These are phyloP conservation scores for Maniola hyperantus DNA, from an alignment of 2,888 invertebrate genomes.

Conservation along the genomic window DNA sequence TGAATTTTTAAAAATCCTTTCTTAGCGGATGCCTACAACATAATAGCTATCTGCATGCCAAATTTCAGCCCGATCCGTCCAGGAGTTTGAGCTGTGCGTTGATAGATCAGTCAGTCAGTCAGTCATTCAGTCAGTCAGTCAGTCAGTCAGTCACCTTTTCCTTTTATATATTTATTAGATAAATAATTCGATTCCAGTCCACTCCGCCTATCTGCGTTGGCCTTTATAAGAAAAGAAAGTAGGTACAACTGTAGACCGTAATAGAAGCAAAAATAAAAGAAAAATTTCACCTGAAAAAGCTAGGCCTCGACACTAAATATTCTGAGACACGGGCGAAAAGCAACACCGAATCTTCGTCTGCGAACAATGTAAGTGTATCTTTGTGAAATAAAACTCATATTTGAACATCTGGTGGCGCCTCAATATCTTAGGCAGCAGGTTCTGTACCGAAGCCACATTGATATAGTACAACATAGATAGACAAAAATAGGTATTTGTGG, in stretches of 20 bases:
- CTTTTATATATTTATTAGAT: too few relatives aligned
- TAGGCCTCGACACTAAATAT: not conserved
- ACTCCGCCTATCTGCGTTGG: too few relatives aligned
- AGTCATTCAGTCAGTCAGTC: too few relatives aligned
- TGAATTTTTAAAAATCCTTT: too few relatives aligned
- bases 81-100: too few relatives aligned
- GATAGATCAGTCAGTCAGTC: too few relatives aligned
- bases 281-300: conserved; percentile 3
- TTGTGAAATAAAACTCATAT: conserved; percentile 61
- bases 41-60: too few relatives aligned
- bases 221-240: not conserved
- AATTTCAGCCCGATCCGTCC: too few relatives aligned
- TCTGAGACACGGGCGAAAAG: conserved; percentile 13
- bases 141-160: too few relatives aligned
- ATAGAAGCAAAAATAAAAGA: not conserved
- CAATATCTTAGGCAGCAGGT: conserved; percentile 60
- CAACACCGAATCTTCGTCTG: conserved; percentile 27
- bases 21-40: too few relatives aligned
- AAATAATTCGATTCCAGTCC: too few relatives aligned
- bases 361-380: conserved; percentile 52
- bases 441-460: conserved; percentile 38
- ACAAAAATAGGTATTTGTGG: too few relatives aligned
- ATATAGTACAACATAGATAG: not conserved
- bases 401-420: conserved; percentile 64
- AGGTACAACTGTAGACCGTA: not conserved